Evolutionary conservation across 1,140 invertebrate species (phyloP).

Genomic region (Drosophila tropicalis): DNA sequence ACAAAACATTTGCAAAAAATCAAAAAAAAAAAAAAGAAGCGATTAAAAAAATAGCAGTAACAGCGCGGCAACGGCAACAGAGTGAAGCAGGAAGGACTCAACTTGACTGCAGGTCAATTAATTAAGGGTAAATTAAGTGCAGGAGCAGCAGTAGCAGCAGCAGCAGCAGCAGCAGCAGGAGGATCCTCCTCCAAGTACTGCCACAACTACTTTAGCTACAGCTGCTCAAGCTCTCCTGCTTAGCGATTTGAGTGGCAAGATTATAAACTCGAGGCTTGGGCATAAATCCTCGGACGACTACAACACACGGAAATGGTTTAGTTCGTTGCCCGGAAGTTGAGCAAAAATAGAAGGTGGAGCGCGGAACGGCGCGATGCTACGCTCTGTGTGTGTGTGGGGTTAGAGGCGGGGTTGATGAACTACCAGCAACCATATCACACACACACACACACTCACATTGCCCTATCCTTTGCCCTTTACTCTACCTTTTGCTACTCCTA

Average conservation of each 20-base stretch:
- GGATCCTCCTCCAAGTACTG: constrained; percentile 38
- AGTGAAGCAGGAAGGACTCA: constrained; percentile 44
- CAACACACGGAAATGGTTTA: constrained; percentile 64
- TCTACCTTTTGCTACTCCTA: background rate
- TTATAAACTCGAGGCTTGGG: constrained; percentile 60
- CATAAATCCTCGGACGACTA: constrained; percentile 53
- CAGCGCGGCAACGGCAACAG: background rate
- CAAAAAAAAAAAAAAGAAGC: constrained; percentile 8
- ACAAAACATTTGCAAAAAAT: constrained; percentile 77
- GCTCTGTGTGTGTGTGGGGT: too few species aligned
- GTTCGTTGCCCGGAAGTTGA: constrained; percentile 72
- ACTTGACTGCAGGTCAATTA: constrained; percentile 77
- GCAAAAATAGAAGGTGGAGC: constrained; percentile 42
- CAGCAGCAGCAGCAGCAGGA: constrained; percentile 45
- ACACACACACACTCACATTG: background rate
- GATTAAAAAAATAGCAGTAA: constrained; percentile 35
- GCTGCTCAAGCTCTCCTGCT: constrained; percentile 44
- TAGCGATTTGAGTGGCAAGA: constrained; percentile 76
- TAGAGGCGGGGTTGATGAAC: constrained; percentile 38
- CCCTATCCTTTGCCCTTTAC: background rate
- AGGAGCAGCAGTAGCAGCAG: constrained; percentile 32
- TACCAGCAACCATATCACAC: constrained; percentile 15
- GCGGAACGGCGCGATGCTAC: too few species aligned
- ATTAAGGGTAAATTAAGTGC: constrained; percentile 80
- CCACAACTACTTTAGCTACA: constrained; percentile 23